Conservation (phyloP, 2,797 vertebrate species). For the Notolepis coatsorum region DNA sequence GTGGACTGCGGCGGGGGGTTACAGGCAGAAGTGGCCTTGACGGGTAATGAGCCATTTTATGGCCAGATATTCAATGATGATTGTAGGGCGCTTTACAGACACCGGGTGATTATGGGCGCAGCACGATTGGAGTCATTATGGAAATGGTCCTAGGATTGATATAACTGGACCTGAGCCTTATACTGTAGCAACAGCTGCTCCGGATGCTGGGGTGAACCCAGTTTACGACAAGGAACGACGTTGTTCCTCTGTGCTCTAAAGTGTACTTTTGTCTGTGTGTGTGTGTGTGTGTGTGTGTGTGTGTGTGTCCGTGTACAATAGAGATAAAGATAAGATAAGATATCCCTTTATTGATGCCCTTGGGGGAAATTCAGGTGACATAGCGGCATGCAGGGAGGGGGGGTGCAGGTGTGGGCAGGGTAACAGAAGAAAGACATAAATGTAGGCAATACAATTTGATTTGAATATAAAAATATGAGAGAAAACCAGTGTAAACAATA, state of each 20-base stretch:
- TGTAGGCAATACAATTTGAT: no score
- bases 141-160: neutral
- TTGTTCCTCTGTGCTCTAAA: neutral
- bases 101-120: constrained; percentile 24
- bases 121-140: constrained; percentile 20
- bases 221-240: neutral
- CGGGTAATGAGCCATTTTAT: constrained; percentile 56
- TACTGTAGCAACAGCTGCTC: neutral
- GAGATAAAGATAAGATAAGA: no score
- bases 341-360: no score
- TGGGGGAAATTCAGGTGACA: no score
- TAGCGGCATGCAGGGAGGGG: no score
- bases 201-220: neutral
- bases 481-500: no score
- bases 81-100: constrained; percentile 11
- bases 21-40: neutral
- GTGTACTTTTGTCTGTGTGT: neutral
- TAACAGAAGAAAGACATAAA: no score
- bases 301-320: neutral
- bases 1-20: neutral
- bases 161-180: neutral
- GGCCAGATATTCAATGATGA: constrained; percentile 22
- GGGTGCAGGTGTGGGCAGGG: no score
- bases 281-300: neutral
- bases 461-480: no score